Evolutionary conservation across 2,113 vertebrate species (phyloP).

Genomic region (Pardalotus punctatus): DNA sequence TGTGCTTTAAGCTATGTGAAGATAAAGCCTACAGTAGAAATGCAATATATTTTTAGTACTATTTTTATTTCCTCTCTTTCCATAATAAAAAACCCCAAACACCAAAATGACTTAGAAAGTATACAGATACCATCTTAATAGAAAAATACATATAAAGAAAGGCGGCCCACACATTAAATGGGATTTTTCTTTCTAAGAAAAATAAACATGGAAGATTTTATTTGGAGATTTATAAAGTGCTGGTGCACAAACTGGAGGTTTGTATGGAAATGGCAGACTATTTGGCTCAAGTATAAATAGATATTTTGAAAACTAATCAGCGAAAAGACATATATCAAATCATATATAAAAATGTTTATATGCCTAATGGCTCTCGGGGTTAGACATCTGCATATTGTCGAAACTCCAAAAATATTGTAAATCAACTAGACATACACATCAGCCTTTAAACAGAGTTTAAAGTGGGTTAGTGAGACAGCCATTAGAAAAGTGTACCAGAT

Average conservation of each 20-base stretch:
- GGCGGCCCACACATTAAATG: neutral
- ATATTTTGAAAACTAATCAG: slow-evolving; percentile 7
- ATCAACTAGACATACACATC: neutral
- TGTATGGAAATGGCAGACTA: neutral
- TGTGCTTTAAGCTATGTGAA: neutral
- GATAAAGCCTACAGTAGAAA: neutral
- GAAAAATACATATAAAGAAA: neutral
- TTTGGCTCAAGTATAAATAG: slow-evolving; percentile 9
- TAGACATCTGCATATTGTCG: neutral
- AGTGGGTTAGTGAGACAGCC: neutral
- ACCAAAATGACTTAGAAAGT: neutral
- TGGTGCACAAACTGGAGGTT: neutral
- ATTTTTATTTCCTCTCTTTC: neutral
- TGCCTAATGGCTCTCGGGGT: neutral
- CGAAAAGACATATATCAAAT: neutral
- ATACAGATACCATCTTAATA: neutral
- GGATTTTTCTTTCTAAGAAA: slow-evolving; percentile 2
- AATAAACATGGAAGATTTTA: slow-evolving; percentile 22
- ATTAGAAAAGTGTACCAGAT: neutral
- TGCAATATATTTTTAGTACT: neutral
- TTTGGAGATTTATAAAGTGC: slow-evolving; percentile 24
- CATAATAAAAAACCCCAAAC: neutral
- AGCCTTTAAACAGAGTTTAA: neutral
- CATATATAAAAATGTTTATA: slow-evolving; percentile 24
- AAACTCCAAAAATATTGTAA: neutral